A percentile compares a stretch with the other conserved stretches of the same genome.
phyloP scores from a whole-genome alignment of 2,113 vertebrate genomes.

The Neodon shergylaensis region DNA sequence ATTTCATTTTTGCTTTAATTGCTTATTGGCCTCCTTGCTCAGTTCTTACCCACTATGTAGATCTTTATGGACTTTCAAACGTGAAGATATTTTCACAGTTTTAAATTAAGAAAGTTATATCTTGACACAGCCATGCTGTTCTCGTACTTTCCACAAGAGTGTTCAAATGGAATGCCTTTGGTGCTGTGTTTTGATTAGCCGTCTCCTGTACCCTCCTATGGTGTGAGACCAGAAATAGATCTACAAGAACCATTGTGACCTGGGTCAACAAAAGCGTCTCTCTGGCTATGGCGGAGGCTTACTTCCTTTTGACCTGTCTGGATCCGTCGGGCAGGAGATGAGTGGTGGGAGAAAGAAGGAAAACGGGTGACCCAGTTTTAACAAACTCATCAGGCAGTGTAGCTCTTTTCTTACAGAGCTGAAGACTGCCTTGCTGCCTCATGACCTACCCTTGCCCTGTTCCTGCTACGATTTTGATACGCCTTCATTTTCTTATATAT shows the following conservation, averaged over 20 bases:
- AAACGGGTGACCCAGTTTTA: not conserved
- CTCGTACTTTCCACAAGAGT: slow-evolving; percentile 15
- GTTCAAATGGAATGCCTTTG: slow-evolving; percentile 38
- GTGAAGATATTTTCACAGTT: slow-evolving; percentile 26
- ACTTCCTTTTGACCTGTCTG: not conserved
- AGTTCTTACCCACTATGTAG: not conserved
- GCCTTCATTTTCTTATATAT: not conserved
- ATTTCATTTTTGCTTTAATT: slow-evolving; percentile 40
- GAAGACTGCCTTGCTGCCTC: not conserved
- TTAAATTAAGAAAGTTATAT: slow-evolving; percentile 55
- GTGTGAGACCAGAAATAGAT: not conserved
- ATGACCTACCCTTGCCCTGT: too few species aligned
- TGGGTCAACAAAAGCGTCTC: not conserved
- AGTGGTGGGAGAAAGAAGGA: not conserved
- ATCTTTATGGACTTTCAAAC: slow-evolving; percentile 23
- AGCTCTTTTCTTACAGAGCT: not conserved
- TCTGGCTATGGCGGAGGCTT: not conserved
- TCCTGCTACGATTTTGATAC: not conserved
- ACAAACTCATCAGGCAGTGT: not conserved
- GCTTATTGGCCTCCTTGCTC: slow-evolving; percentile 1
- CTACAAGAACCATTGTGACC: slow-evolving; percentile 10
- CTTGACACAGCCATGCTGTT: not conserved
- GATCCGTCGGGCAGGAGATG: not conserved
- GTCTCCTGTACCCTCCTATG: not conserved
- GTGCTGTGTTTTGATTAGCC: slow-evolving; percentile 54